Base-by-base conservation (phyloP, 64 coral and sea anemone genomes). In the Porites australiensis region DNA sequence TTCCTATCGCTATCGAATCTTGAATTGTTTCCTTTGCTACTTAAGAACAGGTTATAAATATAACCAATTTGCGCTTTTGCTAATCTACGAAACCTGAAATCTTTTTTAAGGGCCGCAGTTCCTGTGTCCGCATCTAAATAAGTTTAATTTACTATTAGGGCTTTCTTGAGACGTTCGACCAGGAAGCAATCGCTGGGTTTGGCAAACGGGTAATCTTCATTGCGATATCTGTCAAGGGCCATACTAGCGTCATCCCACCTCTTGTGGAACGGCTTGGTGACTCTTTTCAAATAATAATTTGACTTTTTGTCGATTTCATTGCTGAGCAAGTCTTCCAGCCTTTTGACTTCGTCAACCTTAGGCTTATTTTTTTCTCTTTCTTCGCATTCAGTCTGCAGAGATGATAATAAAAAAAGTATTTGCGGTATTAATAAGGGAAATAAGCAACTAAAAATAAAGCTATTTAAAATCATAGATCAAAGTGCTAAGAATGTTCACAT, bases 171-270 rank as follows among this genome's bases (percentile, higher is more conserved):
- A 75, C 82, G 86, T 16, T 74, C 77, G 4, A 92, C 53, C 47
- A 96, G 58, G 20, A 91, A 96, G 48, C 95, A 96, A 13, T 92
- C 95, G 13, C 90, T 77, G 8, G 61, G 90, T 18, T 86, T 77
- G 15, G 87, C 27, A 65, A 88, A 77, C 16, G 86, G 74, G 58
- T 96, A 82, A 60, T 74, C 70, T 0, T 82, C 89, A 44, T 70
- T 84, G 15, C 72, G 74, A 84, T 74, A 94, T 69, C 83, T 93
- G 73, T 90, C 72, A 7, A 96, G 88, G 0, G 86, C 79, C 2
- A 89, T 66, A 13, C 79, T 93, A 7, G 88, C 63, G 1, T 83
- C 87, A 5, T 96, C 73, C 87, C 86, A 96, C 79, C 90, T 61
- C 13, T 87, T 88, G 59, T 93, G 65, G 61, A 96, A 74, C 12